phyloP scores from a whole-genome alignment of 2,888 invertebrate species.

The Branchipolynoe longqiensis region DNA sequence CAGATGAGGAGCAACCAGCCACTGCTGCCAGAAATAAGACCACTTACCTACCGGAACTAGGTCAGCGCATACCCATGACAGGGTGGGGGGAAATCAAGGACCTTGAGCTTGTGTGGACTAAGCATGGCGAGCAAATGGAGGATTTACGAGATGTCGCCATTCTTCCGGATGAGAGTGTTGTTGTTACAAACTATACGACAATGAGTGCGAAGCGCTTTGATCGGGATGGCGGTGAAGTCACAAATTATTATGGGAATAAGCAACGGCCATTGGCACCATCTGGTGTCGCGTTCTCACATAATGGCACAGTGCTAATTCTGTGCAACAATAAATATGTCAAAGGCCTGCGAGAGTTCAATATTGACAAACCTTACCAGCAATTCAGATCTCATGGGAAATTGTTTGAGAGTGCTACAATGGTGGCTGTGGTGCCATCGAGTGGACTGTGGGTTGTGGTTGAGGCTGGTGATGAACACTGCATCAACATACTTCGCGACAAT shows the following conservation, averaged over 20 bases:
- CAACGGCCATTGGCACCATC: neutral
- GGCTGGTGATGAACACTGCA: neutral
- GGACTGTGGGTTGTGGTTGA: constrained; percentile 38
- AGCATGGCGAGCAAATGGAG: neutral
- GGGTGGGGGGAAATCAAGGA: constrained; percentile 7
- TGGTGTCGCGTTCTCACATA: neutral
- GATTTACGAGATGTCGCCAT: neutral
- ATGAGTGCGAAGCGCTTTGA: neutral
- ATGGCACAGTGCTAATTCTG: neutral
- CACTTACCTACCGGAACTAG: neutral
- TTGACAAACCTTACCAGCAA: neutral
- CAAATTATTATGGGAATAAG: neutral
- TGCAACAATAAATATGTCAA: neutral
- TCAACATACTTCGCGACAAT: neutral
- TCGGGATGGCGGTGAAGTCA: neutral
- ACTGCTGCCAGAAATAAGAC: neutral
- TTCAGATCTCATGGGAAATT: neutral
- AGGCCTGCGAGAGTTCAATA: neutral
- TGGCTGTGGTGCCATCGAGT: neutral
- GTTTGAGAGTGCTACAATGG: neutral
- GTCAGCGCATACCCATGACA: constrained; percentile 26
- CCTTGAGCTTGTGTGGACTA: constrained; percentile 19
- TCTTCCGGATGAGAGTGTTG: constrained; percentile 1
- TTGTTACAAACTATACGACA: neutral
- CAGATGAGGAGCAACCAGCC: neutral